Evolutionary conservation across 64 coral and sea anemone genomes (phyloP).

Genomic region (Stylophora pistillata): DNA sequence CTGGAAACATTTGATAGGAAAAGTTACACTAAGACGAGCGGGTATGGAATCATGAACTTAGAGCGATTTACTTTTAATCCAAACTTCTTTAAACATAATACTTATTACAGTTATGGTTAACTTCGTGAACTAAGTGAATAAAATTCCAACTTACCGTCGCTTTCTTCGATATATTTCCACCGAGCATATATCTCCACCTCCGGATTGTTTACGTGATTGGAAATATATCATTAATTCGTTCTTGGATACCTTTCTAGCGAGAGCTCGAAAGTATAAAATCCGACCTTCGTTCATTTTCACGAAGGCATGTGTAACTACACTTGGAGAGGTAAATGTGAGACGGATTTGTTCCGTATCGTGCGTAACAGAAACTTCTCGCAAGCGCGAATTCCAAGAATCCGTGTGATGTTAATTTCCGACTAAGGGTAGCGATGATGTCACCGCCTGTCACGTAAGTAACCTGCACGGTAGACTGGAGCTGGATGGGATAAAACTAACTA

Average conservation of each 20-base stretch:
- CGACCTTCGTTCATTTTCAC: neutral
- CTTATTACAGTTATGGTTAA: too few relatives aligned
- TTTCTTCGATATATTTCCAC: constrained; percentile 3
- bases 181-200: constrained; percentile 4
- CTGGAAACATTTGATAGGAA: too few relatives aligned
- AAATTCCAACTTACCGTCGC: neutral
- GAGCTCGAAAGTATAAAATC: constrained; percentile 15
- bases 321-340: neutral
- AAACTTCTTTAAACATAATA: too few relatives aligned
- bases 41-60: too few relatives aligned
- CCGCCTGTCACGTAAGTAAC: too few relatives aligned
- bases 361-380: neutral
- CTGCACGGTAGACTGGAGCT: too few relatives aligned
- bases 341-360: neutral
- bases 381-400: neutral
- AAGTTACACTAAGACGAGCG: too few relatives aligned
- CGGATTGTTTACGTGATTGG: constrained; percentile 16
- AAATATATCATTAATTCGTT: constrained; percentile 29
- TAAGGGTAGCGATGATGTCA: neutral
- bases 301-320: neutral
- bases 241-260: neutral
- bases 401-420: neutral
- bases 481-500: too few relatives aligned
- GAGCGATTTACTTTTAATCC: too few relatives aligned
- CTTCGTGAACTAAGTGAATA: too few relatives aligned